A percentile compares a stretch with the other conserved stretches of the same genome.
These are phyloP conservation scores for Mizuhopecten yessoensis DNA, from an alignment of 1,140 invertebrate genomes.

Conservation along the genomic window DNA sequence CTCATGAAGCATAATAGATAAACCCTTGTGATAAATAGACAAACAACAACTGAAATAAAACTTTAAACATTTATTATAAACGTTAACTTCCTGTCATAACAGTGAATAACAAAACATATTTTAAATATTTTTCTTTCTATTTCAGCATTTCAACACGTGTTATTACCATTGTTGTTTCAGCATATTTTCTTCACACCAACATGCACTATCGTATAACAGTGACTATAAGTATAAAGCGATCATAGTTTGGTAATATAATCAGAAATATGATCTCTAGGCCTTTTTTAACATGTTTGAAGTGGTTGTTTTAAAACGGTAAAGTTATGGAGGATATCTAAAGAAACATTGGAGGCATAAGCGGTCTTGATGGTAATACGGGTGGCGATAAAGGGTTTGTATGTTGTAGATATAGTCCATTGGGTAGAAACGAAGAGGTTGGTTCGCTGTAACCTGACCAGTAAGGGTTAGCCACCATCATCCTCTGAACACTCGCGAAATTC, in stretches of 20 bases:
- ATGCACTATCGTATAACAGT: too few relatives aligned
- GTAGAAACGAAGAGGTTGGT: not conserved
- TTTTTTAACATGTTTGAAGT: too few relatives aligned
- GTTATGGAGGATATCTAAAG: too few relatives aligned
- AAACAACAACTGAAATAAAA: not conserved
- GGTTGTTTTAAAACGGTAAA: too few relatives aligned
- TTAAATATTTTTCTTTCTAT: not conserved
- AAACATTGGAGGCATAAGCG: not conserved
- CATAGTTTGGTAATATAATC: too few relatives aligned
- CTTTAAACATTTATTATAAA: constrained; percentile 12
- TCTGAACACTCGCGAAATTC: constrained; percentile 97
- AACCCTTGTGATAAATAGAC: too few relatives aligned
- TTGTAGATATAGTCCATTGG: constrained; percentile 9
- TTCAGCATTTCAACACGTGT: not conserved
- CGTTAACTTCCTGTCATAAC: not conserved
- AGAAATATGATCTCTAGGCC: too few relatives aligned
- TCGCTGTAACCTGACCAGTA: constrained; percentile 84
- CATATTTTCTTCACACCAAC: too few relatives aligned
- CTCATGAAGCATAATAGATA: too few relatives aligned
- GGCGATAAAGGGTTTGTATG: constrained; percentile 12
- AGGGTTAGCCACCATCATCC: constrained; percentile 90
- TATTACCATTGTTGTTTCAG: not conserved
- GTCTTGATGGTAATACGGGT: not conserved
- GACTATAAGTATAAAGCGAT: too few relatives aligned
- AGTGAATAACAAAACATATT: not conserved